phyloP scores from a whole-genome alignment of 2,797 vertebrate genomes.

The Clarias laeviceps region DNA sequence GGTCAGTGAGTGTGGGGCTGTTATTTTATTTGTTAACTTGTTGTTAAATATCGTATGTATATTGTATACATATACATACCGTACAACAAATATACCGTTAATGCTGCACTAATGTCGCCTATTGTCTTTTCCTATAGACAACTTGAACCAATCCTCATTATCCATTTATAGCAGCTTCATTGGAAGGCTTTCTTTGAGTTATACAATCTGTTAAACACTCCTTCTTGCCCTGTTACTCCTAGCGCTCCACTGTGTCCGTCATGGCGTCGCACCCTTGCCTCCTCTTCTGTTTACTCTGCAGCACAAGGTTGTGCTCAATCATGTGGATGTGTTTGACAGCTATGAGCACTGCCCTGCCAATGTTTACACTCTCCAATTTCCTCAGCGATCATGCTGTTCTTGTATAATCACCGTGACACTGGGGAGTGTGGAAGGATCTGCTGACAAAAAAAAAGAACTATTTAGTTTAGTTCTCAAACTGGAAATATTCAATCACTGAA shows the following conservation, averaged over 20 bases:
- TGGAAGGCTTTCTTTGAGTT: conserved; percentile 27
- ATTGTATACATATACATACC: no score
- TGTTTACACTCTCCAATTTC: conserved; percentile 79
- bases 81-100: not conserved
- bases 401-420: conserved; percentile 70
- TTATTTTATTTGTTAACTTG: no score
- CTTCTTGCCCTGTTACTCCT: conserved; percentile 50
- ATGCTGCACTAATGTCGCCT: not conserved
- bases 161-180: conserved; percentile 11
- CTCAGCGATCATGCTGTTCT: conserved; percentile 66
- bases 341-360: conserved; percentile 72
- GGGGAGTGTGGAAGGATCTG: conserved; percentile 51
- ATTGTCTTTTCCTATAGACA: not conserved
- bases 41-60: no score
- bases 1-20: no score
- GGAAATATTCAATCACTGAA: conserved; percentile 47
- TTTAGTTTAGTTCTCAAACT: conserved; percentile 47
- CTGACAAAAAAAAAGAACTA: conserved; percentile 37
- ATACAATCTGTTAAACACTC: conserved; percentile 53
- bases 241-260: conserved; percentile 44
- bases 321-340: conserved; percentile 79
- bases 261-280: conserved; percentile 62
- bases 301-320: conserved; percentile 81
- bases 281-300: conserved; percentile 74
- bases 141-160: not conserved